Evolutionary conservation across 2,797 vertebrate species (phyloP).

Genomic region (Neomorphus geoffroyi): DNA sequence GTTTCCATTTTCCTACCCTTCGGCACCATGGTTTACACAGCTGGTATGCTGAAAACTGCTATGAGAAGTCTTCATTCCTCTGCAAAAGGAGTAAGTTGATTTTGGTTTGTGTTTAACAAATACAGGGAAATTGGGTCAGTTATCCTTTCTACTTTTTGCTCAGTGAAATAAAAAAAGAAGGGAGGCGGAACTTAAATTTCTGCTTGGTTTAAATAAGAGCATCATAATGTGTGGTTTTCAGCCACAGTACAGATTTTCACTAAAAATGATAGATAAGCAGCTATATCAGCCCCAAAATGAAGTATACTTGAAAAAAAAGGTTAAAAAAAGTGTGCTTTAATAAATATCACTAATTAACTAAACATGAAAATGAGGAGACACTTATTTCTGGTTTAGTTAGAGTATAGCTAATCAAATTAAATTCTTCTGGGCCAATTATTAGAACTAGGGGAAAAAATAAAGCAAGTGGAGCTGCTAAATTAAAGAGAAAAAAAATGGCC

Average conservation of each 20-base stretch:
- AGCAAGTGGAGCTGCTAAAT: neutral
- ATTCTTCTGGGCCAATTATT: neutral
- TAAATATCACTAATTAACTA: neutral
- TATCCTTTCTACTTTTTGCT: neutral
- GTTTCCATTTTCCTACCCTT: slow-evolving; percentile 89
- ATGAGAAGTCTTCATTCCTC: slow-evolving; percentile 94
- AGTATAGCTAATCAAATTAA: neutral
- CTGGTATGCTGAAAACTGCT: slow-evolving; percentile 97
- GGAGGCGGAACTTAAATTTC: neutral
- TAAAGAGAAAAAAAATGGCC: neutral
- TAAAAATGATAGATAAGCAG: neutral
- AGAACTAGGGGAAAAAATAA: neutral
- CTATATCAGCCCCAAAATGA: neutral
- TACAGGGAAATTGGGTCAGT: neutral
- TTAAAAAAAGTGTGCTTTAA: neutral
- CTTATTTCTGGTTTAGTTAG: neutral
- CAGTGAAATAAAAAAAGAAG: neutral
- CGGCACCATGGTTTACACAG: slow-evolving; percentile 92
- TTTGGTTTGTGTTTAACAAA: neutral
- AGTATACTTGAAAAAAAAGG: neutral
- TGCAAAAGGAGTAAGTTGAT: slow-evolving; percentile 92
- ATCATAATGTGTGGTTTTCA: neutral
- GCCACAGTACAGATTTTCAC: neutral
- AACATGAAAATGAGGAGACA: neutral
- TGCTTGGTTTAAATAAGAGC: neutral